phyloP scores from a whole-genome alignment of 64 coral and sea anemone genomes.

The Dendrophyllia cribrosa region DNA sequence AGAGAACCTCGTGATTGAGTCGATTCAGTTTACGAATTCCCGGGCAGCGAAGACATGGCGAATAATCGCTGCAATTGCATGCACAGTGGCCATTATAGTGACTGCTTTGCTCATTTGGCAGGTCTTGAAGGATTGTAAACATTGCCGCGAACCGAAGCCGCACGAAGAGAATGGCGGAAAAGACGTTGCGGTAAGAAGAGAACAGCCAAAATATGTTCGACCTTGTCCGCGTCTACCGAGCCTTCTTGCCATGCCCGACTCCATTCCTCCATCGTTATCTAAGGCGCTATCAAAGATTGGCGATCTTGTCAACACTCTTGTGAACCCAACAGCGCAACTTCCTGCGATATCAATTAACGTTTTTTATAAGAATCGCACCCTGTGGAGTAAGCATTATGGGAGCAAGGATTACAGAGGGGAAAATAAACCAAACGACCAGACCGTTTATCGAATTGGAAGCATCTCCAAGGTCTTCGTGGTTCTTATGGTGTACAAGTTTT shows the following conservation, averaged over 20 bases:
- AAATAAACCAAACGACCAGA: conserved; percentile 24
- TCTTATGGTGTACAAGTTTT: conserved; percentile 70
- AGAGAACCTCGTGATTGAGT: conserved; percentile 66
- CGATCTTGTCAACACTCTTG: conserved; percentile 10
- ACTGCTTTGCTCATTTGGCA: conserved; percentile 60
- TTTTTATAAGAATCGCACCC: conserved; percentile 32
- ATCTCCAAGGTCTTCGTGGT: conserved; percentile 65
- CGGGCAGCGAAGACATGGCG: not conserved
- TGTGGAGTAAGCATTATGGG: conserved; percentile 57
- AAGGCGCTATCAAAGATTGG: not conserved
- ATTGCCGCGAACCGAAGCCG: not conserved
- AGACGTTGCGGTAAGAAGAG: not conserved
- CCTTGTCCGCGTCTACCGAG: conserved; percentile 11
- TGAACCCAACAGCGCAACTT: conserved; percentile 16
- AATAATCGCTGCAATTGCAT: conserved; percentile 1
- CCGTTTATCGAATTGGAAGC: conserved; percentile 71
- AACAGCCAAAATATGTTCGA: not conserved
- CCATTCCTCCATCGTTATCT: conserved; percentile 27
- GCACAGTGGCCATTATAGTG: conserved; percentile 28
- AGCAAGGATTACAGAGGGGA: conserved; percentile 11
- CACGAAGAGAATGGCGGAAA: not conserved
- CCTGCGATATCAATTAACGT: conserved; percentile 60
- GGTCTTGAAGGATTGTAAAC: conserved; percentile 26
- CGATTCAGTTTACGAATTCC: not conserved
- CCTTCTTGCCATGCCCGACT: not conserved